Percentiles rank a stretch among this genome's conserved stretches.
These are phyloP conservation scores for Sinocyclocheilus rhinocerous DNA, from an alignment of 2,113 vertebrate genomes.

Conservation along the genomic window DNA sequence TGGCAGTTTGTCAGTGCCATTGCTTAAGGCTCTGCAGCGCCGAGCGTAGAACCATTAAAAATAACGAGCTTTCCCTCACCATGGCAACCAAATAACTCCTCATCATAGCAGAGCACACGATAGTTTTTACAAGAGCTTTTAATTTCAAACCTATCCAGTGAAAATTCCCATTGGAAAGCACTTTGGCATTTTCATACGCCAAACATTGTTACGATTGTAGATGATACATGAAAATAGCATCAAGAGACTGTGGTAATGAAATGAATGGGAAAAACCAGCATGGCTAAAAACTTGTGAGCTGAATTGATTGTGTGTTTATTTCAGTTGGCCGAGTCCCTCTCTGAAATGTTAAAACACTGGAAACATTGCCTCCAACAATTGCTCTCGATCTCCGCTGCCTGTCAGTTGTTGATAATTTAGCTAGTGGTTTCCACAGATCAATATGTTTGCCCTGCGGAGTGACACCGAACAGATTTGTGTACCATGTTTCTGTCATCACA, in stretches of 20 bases:
- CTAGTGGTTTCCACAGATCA: conserved; percentile 27
- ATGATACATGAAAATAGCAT: conserved; percentile 29
- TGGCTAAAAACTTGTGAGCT: conserved; percentile 3
- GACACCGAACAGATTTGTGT: not conserved
- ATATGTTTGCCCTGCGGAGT: not conserved
- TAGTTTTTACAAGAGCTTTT: conserved; percentile 34
- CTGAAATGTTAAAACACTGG: conserved; percentile 28
- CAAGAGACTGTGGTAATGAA: not conserved
- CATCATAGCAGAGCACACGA: conserved; percentile 50
- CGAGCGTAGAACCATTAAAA: conserved; percentile 61
- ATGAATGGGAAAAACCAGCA: not conserved
- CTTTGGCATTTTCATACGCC: not conserved
- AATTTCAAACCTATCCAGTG: conserved; percentile 19
- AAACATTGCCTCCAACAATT: conserved; percentile 22
- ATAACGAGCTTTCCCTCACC: conserved; percentile 68
- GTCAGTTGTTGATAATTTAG: conserved; percentile 11
- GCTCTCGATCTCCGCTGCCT: conserved; percentile 2
- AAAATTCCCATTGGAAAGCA: conserved; percentile 38
- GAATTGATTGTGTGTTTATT: conserved; percentile 38
- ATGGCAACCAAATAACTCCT: conserved; percentile 61
- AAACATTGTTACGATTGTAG: not conserved
- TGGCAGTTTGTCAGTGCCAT: conserved; percentile 28
- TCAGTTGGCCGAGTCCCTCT: conserved; percentile 27
- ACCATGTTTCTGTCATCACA: not conserved
- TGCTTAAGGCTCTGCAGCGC: conserved; percentile 20